phyloP scores from a whole-genome alignment of 2,888 invertebrate genomes.

The Oxyscelio sp. region DNA sequence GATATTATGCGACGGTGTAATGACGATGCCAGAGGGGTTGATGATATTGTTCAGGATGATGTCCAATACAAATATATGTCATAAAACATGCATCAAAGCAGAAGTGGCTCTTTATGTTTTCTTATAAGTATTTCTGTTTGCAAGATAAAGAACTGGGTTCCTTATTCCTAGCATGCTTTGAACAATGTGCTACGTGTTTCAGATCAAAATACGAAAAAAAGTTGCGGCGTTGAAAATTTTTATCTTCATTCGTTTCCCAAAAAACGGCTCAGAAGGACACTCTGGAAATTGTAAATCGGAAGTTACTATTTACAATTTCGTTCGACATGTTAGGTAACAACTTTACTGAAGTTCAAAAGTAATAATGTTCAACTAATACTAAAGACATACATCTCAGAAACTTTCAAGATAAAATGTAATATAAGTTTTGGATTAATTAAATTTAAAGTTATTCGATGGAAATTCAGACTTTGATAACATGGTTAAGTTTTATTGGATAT shows the following conservation, averaged over 20 bases:
- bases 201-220: slow-evolving; percentile 68
- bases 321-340: background rate
- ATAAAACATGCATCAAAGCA: slow-evolving; percentile 62
- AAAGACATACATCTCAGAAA: slow-evolving; percentile 16
- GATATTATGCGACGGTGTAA: slow-evolving; percentile 41
- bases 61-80: slow-evolving; percentile 28
- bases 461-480: background rate
- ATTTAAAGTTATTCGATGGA: background rate
- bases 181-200: slow-evolving; percentile 75
- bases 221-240: slow-evolving; percentile 25
- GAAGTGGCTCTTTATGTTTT: slow-evolving; percentile 15
- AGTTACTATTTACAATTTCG: slow-evolving; percentile 19
- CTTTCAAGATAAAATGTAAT: slow-evolving; percentile 23
- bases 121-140: slow-evolving; percentile 16
- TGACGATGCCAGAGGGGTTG: slow-evolving; percentile 44
- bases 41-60: slow-evolving; percentile 31
- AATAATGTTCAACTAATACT: slow-evolving; percentile 10
- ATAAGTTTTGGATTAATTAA: slow-evolving; percentile 21
- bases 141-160: slow-evolving; percentile 18
- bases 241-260: background rate
- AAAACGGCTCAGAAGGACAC: background rate
- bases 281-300: slow-evolving; percentile 16
- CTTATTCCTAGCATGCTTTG: slow-evolving; percentile 81
- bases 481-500: slow-evolving; percentile 2
- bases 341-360: slow-evolving; percentile 26